A percentile compares a stretch with the other conserved stretches of the same genome.
These are phyloP conservation scores for Tarsius wallacei DNA, from an alignment of 2,797 vertebrate genomes.

Conservation along the genomic window DNA sequence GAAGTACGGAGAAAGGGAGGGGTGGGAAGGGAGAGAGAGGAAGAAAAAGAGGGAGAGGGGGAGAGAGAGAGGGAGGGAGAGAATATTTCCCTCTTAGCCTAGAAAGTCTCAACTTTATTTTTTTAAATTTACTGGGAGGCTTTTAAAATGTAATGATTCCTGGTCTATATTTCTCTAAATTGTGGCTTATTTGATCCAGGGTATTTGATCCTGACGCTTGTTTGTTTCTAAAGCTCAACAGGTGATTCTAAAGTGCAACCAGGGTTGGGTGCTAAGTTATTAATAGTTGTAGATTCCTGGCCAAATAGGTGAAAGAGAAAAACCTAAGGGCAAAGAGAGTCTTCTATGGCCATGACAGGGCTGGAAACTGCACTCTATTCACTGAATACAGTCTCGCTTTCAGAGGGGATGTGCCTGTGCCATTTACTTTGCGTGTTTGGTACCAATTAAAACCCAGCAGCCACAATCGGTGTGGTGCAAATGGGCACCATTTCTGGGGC, in stretches of 20 bases:
- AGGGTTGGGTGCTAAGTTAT: not conserved
- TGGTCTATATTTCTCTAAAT: fast-evolving
- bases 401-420: slow-evolving; percentile 26
- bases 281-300: not conserved
- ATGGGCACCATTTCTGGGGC: slow-evolving; percentile 53
- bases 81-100: not conserved
- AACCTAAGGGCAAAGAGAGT: not conserved
- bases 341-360: not conserved
- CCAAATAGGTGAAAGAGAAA: not conserved
- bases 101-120: not conserved
- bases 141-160: not conserved
- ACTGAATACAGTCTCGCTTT: not conserved
- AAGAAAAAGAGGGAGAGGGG: not conserved
- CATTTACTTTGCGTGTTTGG: not conserved
- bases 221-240: not conserved
- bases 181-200: not conserved
- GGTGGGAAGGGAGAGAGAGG: too few relatives aligned
- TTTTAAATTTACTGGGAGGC: not conserved
- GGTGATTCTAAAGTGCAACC: not conserved
- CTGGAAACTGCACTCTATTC: not conserved
- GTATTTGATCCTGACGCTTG: not conserved
- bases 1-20: not conserved
- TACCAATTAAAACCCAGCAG: slow-evolving; percentile 64
- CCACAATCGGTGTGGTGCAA: slow-evolving; percentile 51
- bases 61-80: not conserved